Base-by-base conservation (phyloP, 92 coral and sea anemone species). In the Scolanthus callimorphus region DNA sequence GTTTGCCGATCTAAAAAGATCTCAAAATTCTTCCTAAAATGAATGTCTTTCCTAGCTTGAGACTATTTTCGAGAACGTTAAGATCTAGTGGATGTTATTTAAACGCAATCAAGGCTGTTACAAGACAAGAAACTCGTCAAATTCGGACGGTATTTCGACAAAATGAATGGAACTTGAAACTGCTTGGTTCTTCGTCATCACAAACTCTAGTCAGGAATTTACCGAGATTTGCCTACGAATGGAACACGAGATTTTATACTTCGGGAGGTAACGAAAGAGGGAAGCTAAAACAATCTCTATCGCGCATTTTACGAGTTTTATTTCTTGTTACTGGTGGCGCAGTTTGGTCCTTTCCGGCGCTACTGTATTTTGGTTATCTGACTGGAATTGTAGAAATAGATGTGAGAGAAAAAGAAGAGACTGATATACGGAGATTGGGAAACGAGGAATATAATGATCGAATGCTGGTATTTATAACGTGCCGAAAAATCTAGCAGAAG, bases 291-390 rank as follows among this genome's bases (percentile, higher is more conserved):
- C 68, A 56, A n/a, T 65, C 59, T 23, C 30, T 86, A 28, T 81
- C 85, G 95, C 76, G 79, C 20, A 38, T 81, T 45, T 19, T 76
- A 39, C 77, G 85, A 8, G 76, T 74, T 39, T 11, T 81, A 11
- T 81, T 81, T 24, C 8, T 77, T 49, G 34, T 79, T 13, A 86
- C 88, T 3, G 95, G 95, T 6, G 95, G 88, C 2, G 29, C 69
- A 0, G 84, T 81, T 2, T 86, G 95, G 95, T 27, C 60, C 0
- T 68, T 83, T 1, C 85, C 81, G 9, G 71, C 58, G n/a, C 9
- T 68, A 2, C 48, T 75, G 28, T 86, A 86, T 41, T 34, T 73
- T 3, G 70, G 85, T 10, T 55, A 67, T 49, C 70, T 66, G 2
- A 56, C 83, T 43, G 85, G 86, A 17, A 39, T 69, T n/a, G 75